Evolutionary conservation across 2,888 invertebrate genomes (phyloP).

Genomic region (Oegoconia quadripuncta): DNA sequence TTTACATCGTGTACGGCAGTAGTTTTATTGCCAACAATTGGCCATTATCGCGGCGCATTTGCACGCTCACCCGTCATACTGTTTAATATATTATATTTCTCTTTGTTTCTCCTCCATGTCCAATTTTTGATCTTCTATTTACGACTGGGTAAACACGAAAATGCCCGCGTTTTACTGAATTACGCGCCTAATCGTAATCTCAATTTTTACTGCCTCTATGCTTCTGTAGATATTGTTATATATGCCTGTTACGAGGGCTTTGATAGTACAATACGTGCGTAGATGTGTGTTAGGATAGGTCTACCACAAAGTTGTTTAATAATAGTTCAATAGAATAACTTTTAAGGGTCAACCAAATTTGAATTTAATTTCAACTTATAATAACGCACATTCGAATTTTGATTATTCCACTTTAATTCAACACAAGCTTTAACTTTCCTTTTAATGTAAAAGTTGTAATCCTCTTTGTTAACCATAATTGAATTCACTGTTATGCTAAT

Average conservation of each 20-base stretch:
- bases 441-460: conserved; percentile 79
- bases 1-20: conserved; percentile 56
- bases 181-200: conserved; percentile 21
- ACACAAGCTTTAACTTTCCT: conserved; percentile 68
- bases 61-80: conserved; percentile 49
- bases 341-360: conserved; percentile 32
- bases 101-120: conserved; percentile 21
- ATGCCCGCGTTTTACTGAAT: conserved; percentile 17
- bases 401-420: conserved; percentile 74
- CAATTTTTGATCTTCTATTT: conserved; percentile 14
- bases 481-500: conserved; percentile 79
- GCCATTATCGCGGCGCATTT: conserved; percentile 53
- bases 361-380: conserved; percentile 62
- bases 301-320: conserved; percentile 1
- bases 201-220: conserved; percentile 18
- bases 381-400: conserved; percentile 66
- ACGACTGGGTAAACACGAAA: conserved; percentile 11
- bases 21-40: conserved; percentile 63
- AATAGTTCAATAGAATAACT: conserved; percentile 12
- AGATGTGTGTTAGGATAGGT: background rate
- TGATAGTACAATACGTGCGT: background rate
- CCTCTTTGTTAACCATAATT: conserved; percentile 78
- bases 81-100: conserved; percentile 45
- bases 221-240: conserved; percentile 3
- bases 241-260: background rate